Conservation (phyloP, 2,888 invertebrate genomes). For the Polyommatus icarus region DNA sequence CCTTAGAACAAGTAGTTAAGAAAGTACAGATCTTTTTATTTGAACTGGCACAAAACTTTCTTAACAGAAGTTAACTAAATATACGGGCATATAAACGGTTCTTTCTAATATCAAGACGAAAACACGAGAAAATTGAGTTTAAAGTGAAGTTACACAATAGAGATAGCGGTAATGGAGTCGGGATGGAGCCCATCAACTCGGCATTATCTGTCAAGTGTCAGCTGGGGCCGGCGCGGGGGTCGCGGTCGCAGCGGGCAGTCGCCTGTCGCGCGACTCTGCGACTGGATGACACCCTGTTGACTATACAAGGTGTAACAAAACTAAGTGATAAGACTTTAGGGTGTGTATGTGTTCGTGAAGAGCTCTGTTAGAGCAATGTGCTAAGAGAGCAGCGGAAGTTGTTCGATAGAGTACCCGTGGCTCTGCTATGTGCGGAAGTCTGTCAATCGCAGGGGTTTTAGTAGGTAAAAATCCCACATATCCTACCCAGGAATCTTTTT, state of each 20-base stretch:
- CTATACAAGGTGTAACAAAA: background rate
- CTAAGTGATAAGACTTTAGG: no score
- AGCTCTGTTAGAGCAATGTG: no score
- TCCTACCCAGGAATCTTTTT: no score
- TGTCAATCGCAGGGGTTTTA: no score
- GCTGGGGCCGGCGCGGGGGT: background rate
- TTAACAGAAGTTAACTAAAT: no score
- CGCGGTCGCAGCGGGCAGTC: background rate
- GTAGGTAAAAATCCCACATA: no score
- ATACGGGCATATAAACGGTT: no score
- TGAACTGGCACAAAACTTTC: no score
- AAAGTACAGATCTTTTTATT: background rate
- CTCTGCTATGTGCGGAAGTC: no score
- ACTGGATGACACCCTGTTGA: background rate
- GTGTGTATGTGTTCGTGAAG: no score
- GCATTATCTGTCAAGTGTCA: slow-evolving; percentile 16
- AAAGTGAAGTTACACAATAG: background rate
- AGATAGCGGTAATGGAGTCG: slow-evolving; percentile 1
- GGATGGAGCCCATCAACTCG: background rate
- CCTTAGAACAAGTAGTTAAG: background rate
- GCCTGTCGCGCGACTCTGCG: background rate
- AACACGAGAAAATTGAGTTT: background rate
- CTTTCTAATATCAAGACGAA: background rate
- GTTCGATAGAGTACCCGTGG: no score
- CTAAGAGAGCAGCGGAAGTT: no score